These are phyloP conservation scores for Euglossa dilemma DNA, from an alignment of 1,140 invertebrate genomes.

Conservation along the genomic window DNA sequence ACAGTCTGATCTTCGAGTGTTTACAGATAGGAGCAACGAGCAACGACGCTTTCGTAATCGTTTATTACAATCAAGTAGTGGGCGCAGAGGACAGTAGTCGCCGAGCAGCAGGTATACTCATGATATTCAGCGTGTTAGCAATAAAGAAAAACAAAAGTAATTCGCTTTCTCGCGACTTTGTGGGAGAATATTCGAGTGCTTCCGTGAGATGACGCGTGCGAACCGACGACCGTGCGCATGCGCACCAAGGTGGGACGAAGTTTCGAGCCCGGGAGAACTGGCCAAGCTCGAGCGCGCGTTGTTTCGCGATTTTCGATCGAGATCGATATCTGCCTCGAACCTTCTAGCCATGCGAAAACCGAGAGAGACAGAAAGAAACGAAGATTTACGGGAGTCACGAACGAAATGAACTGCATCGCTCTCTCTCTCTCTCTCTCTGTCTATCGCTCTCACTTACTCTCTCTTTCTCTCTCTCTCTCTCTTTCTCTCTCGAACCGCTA, in stretches of 20 bases:
- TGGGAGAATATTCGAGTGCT: slow-evolving; percentile 51
- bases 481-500: slow-evolving; percentile 70
- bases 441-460: slow-evolving; percentile 75
- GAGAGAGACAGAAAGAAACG: background rate
- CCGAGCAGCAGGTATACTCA: slow-evolving; percentile 33
- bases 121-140: slow-evolving; percentile 62
- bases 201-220: slow-evolving; percentile 40
- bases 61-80: slow-evolving; percentile 48
- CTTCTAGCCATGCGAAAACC: slow-evolving; percentile 11
- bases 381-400: slow-evolving; percentile 8
- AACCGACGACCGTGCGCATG: slow-evolving; percentile 13
- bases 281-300: background rate
- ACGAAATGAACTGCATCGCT: slow-evolving; percentile 23
- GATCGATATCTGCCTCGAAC: background rate
- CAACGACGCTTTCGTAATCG: slow-evolving; percentile 55
- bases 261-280: background rate
- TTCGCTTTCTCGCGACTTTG: slow-evolving; percentile 53
- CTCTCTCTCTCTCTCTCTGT: too few species aligned
- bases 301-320: background rate
- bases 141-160: slow-evolving; percentile 41
- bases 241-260: background rate
- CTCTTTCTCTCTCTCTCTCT: background rate
- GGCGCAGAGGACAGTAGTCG: slow-evolving; percentile 25
- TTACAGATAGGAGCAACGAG: slow-evolving; percentile 44
- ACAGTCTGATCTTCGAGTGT: background rate